phyloP scores from a whole-genome alignment of 1,140 invertebrate species.

The Drosophila azteca region DNA sequence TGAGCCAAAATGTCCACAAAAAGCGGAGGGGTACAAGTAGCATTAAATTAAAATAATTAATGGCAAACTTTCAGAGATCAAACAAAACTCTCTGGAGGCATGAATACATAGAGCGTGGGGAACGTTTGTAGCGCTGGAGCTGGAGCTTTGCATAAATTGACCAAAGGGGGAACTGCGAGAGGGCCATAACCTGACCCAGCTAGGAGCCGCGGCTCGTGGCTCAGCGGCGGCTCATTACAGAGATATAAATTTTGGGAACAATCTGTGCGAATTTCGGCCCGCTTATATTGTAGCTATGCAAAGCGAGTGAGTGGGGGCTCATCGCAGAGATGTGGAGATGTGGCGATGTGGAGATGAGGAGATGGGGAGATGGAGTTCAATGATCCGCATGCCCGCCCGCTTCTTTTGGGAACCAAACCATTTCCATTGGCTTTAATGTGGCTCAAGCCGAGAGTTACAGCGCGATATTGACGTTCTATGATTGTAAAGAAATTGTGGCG shows the following conservation, averaged over 20 bases:
- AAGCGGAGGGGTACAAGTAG: constrained; percentile 44
- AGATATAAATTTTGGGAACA: constrained; percentile 48
- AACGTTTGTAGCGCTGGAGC: constrained; percentile 4
- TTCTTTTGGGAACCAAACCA: constrained; percentile 36
- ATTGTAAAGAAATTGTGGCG: constrained; percentile 4
- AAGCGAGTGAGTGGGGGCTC: constrained; percentile 56
- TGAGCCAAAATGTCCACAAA: constrained; percentile 31
- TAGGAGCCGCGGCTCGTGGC: constrained; percentile 14
- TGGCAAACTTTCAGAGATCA: constrained; percentile 46
- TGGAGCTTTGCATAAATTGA: constrained; percentile 59
- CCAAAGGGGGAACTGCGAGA: constrained; percentile 6
- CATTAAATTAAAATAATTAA: constrained; percentile 68
- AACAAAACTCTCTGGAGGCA: constrained; percentile 20
- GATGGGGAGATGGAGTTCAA: constrained; percentile 58
- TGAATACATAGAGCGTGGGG: constrained; percentile 27
- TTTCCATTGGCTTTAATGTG: constrained; percentile 43
- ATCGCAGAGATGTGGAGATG: constrained; percentile 14
- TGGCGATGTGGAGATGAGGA: no score
- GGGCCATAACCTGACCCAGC: constrained; percentile 17
- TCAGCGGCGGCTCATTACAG: constrained; percentile 57
- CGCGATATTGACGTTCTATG: background rate
- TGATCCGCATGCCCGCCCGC: constrained; percentile 50
- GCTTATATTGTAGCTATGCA: constrained; percentile 52
- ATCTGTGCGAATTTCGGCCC: constrained; percentile 61
- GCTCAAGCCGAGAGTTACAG: constrained; percentile 12